Evolutionary conservation across 2,888 invertebrate species (phyloP).

Genomic region (Cephalotes varians): DNA sequence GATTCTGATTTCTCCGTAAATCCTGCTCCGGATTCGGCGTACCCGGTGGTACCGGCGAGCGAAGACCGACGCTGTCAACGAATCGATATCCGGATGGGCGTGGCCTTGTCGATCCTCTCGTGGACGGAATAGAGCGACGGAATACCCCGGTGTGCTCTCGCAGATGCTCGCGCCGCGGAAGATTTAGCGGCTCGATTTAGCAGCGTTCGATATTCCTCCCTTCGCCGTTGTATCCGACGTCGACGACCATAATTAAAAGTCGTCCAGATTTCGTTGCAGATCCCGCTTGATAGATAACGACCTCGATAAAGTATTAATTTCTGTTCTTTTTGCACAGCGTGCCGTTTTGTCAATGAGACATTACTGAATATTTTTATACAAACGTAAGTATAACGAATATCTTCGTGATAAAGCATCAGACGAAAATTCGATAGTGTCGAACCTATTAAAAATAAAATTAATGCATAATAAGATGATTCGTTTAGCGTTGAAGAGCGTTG

Average conservation of each 20-base stretch:
- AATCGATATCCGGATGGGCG: conserved; percentile 81
- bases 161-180: conserved; percentile 52
- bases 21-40: conserved; percentile 60
- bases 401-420: background rate
- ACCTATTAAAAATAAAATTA: background rate
- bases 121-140: conserved; percentile 73
- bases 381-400: background rate
- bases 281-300: conserved; percentile 16
- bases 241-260: conserved; percentile 38
- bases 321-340: background rate
- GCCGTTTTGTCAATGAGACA: background rate
- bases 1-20: conserved; percentile 55
- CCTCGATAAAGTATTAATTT: background rate
- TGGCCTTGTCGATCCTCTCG: conserved; percentile 79
- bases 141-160: conserved; percentile 56
- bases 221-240: background rate
- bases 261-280: conserved; percentile 17
- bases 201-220: background rate
- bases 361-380: background rate
- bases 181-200: conserved; percentile 53
- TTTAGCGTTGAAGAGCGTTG: background rate
- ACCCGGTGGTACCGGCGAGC: conserved; percentile 63
- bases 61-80: conserved; percentile 79
- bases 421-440: background rate
- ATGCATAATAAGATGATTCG: background rate